Conservation (phyloP, 64 coral and sea anemone species). For the Actinia equina region DNA sequence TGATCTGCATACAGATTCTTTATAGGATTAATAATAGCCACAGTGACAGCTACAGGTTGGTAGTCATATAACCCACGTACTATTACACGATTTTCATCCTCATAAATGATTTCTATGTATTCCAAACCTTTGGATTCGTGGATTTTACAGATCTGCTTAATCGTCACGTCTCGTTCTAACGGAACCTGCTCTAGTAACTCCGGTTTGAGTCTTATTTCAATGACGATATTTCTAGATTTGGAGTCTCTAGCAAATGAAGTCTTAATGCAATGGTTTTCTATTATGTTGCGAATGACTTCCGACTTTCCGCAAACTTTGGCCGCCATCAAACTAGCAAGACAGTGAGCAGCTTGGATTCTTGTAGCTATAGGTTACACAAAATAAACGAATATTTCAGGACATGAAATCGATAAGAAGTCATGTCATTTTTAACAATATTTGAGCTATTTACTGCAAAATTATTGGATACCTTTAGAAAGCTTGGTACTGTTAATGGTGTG, state of each 20-base stretch:
- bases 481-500: not conserved
- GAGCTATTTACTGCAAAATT: no score
- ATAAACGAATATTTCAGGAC: no score
- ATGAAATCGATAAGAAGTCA: no score
- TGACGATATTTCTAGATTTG: not conserved
- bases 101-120: not conserved
- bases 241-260: not conserved
- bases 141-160: not conserved
- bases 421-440: no score
- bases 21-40: not conserved
- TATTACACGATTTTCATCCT: not conserved
- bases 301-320: not conserved
- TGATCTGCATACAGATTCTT: not conserved
- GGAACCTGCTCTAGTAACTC: not conserved
- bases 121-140: conserved; percentile 5
- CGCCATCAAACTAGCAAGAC: not conserved
- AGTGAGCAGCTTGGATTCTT: conserved; percentile 2
- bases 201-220: not conserved
- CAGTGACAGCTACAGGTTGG: not conserved
- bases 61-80: not conserved
- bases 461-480: not conserved
- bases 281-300: not conserved
- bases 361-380: not conserved
- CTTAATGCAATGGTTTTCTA: not conserved
- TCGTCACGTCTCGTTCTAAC: not conserved